These are phyloP conservation scores for Craseonycteris thonglongyai DNA, from an alignment of 2,113 vertebrate genomes.

Conservation along the genomic window DNA sequence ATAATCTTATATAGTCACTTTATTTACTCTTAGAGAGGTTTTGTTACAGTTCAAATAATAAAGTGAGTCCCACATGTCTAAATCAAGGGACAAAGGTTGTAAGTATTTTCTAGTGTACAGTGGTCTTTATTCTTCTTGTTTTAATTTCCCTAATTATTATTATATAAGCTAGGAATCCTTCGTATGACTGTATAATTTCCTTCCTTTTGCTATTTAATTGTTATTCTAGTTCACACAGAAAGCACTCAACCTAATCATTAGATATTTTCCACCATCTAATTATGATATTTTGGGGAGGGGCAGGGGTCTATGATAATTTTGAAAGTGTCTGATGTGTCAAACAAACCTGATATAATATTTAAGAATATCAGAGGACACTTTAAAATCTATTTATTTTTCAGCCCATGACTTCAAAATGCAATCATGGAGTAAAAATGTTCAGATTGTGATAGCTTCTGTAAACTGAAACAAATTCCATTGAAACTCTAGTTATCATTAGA, in stretches of 20 bases:
- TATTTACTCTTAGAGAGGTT: neutral
- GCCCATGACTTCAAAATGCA: neutral
- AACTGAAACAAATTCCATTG: neutral
- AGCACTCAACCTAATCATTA: neutral
- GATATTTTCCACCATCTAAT: neutral
- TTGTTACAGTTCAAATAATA: neutral
- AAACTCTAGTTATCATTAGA: neutral
- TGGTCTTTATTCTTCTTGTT: neutral
- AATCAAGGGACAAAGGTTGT: neutral
- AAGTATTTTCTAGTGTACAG: neutral
- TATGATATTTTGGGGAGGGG: neutral
- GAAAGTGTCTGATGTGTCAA: neutral
- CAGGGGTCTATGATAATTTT: constrained; percentile 17
- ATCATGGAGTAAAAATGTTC: constrained; percentile 6
- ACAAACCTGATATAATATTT: constrained; percentile 27
- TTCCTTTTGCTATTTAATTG: neutral
- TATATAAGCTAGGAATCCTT: neutral
- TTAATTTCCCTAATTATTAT: neutral
- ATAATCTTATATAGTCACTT: neutral
- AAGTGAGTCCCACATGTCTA: neutral
- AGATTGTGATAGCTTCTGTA: neutral
- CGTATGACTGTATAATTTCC: neutral
- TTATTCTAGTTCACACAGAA: neutral
- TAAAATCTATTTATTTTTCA: constrained; percentile 23
- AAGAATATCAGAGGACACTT: constrained; percentile 1